Conservation (phyloP, 2,797 vertebrate genomes). For the Acrossocheilus fasciatus region DNA sequence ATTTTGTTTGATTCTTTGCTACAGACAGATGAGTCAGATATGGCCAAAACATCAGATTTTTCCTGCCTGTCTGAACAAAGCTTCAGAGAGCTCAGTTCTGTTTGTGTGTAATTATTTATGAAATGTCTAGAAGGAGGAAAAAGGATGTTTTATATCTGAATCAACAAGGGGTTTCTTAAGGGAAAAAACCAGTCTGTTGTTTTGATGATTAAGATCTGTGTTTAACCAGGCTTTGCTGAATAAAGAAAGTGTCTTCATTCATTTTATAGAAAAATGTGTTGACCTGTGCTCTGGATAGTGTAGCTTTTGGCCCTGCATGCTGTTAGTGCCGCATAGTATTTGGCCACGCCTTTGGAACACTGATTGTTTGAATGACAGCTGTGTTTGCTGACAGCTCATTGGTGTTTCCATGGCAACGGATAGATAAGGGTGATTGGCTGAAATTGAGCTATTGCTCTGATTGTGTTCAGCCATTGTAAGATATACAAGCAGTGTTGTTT, state of each 20-base stretch:
- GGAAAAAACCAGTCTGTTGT: conserved; percentile 12
- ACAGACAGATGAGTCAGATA: conserved; percentile 11
- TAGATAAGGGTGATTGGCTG: conserved; percentile 46
- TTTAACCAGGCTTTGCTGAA: background rate
- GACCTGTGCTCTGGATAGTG: background rate
- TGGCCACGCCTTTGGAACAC: conserved; percentile 29
- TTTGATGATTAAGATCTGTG: background rate
- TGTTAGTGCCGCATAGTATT: conserved; percentile 7
- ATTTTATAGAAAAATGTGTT: background rate
- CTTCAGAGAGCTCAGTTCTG: conserved; percentile 2
- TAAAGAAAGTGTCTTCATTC: background rate
- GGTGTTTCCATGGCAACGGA: conserved; percentile 48
- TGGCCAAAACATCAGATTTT: background rate
- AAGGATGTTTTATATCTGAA: background rate
- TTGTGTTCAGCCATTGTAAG: conserved; percentile 23
- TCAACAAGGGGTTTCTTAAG: background rate
- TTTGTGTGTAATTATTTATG: conserved; percentile 3
- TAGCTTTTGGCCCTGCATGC: background rate
- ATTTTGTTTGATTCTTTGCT: background rate
- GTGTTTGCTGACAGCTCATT: conserved; percentile 55
- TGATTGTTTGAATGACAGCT: conserved; percentile 43
- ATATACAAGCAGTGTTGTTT: background rate
- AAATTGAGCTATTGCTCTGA: conserved; percentile 26
- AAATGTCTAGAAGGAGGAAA: background rate
- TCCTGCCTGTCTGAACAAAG: conserved; percentile 3